Percentiles rank a stretch among this genome's conserved stretches.
Evolutionary conservation across 2,113 vertebrate genomes (phyloP).

Genomic region (Perca fluviatilis): DNA sequence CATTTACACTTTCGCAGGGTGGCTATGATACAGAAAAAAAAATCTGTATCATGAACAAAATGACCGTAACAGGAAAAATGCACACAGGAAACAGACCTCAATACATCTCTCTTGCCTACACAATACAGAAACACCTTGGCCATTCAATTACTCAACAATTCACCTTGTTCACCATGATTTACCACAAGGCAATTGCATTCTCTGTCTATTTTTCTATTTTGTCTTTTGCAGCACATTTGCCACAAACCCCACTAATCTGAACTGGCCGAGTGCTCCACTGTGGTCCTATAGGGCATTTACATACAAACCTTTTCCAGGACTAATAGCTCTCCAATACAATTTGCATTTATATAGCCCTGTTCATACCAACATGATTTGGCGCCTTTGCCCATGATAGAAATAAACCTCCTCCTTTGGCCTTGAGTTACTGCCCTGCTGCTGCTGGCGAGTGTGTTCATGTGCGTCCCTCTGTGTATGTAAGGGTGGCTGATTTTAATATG

Average conservation of each 20-base stretch:
- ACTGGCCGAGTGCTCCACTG: conserved; percentile 78
- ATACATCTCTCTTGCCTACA: conserved; percentile 62
- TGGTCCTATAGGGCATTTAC: conserved; percentile 86
- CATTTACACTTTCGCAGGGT: neutral
- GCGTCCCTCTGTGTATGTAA: conserved; percentile 70
- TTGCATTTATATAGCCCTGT: conserved; percentile 90
- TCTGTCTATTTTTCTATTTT: conserved; percentile 65
- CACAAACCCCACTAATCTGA: conserved; percentile 81
- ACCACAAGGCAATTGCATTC: conserved; percentile 77
- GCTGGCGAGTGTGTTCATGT: conserved; percentile 43
- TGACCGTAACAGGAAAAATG: conserved; percentile 25
- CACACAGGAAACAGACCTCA: conserved; percentile 47
- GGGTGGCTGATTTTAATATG: conserved; percentile 83
- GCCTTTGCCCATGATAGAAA: conserved; percentile 86
- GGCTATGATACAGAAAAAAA: conserved; percentile 10
- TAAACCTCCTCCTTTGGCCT: conserved; percentile 85
- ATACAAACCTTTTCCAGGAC: conserved; percentile 85
- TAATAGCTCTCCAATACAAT: conserved; percentile 88
- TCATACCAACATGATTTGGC: conserved; percentile 87
- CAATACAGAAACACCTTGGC: conserved; percentile 68
- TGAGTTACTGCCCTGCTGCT: conserved; percentile 79
- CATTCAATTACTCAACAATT: conserved; percentile 83
- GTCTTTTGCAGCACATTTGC: conserved; percentile 80
- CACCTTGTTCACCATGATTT: conserved; percentile 86
- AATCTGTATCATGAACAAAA: conserved; percentile 23